Evolutionary conservation across 1,140 invertebrate genomes (phyloP), one percentile per base, ranked within the genome.

Genomic region (Drosophila truncata): DNA sequence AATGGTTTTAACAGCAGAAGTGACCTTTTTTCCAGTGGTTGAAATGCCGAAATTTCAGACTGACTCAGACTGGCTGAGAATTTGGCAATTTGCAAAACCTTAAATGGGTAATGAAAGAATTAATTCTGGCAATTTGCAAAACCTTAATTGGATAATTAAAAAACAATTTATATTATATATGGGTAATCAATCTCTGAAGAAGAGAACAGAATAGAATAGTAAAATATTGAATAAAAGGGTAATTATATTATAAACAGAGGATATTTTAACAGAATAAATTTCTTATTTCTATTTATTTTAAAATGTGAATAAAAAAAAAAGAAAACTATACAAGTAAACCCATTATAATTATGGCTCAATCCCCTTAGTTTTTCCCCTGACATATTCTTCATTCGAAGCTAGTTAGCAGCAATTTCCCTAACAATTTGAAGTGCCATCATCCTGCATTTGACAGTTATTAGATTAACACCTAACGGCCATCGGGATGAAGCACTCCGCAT

Each of bases 371-470:
- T 25, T 11, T n/a, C 33, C 33, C 9, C 52, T 37, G 52, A 54
- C 52, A 54, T 47, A 57, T 49, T 16, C n/a, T 14, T 29, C 70
- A 72, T 57, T 72, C 20, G 35, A 49, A 35, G 54, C 35, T 70
- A 73, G 70, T 72, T 73, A 72, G 70, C 70, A 73, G 70, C 70
- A 60, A 77, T 78, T 57, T 75, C 33, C 42, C 60, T 23, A 50
- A 5, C 49, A 50, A 76, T 65, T 54, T 61, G 58, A 75, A 84
- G 78, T 76, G 79, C 59, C 72, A 69, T 61, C 84, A 72, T 78
- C 64, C 85, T 88, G 84, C 78, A 88, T 78, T 81, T 88, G 84
- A 88, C 85, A 88, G 84, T 88, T 88, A 88, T 88, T 88, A 88
- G 84, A 88, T 88, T 88, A 88, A 88, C 84, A 88, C 85, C 85